Percentiles rank a stretch among this genome's conserved stretches.
Conservation (phyloP, 1,140 invertebrate genomes). For the Diorhabda carinulata region DNA sequence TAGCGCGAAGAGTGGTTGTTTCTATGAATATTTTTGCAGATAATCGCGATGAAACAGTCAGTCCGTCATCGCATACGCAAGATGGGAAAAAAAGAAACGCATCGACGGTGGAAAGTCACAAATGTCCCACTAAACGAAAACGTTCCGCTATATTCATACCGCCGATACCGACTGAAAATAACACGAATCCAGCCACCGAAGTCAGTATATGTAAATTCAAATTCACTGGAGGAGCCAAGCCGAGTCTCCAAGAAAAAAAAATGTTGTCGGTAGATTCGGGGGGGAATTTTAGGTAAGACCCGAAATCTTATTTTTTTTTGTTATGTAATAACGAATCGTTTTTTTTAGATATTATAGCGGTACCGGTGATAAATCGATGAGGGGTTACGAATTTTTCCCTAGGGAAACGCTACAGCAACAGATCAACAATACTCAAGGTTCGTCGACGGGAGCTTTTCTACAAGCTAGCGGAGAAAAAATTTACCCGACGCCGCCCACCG, state of each 20-base stretch:
- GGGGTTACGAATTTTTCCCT: conserved; percentile 73
- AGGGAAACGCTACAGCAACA: conserved; percentile 63
- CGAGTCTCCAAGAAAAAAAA: conserved; percentile 83
- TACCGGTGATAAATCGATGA: conserved; percentile 69
- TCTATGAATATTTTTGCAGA: conserved; percentile 5
- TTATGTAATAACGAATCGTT: background rate
- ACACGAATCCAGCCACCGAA: conserved; percentile 70
- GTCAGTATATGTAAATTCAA: conserved; percentile 91
- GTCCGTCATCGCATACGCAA: conserved; percentile 24
- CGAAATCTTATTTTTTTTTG: background rate
- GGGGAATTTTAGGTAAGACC: conserved; percentile 70
- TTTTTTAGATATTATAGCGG: conserved; percentile 66
- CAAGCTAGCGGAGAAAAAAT: conserved; percentile 55
- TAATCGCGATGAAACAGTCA: conserved; percentile 21
- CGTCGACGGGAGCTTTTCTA: conserved; percentile 53
- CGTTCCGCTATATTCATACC: conserved; percentile 78
- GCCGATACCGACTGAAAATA: conserved; percentile 67
- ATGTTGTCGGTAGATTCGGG: conserved; percentile 83
- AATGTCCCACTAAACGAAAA: conserved; percentile 63
- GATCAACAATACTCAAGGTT: conserved; percentile 44
- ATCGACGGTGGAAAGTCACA: conserved; percentile 48
- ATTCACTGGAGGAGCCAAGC: conserved; percentile 84
- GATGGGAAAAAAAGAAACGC: conserved; percentile 49
- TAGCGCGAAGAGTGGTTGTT: too few species aligned
- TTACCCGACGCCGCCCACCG: conserved; percentile 37